phyloP scores from a whole-genome alignment of 2,888 invertebrate genomes.

The Cryptops parisi region DNA sequence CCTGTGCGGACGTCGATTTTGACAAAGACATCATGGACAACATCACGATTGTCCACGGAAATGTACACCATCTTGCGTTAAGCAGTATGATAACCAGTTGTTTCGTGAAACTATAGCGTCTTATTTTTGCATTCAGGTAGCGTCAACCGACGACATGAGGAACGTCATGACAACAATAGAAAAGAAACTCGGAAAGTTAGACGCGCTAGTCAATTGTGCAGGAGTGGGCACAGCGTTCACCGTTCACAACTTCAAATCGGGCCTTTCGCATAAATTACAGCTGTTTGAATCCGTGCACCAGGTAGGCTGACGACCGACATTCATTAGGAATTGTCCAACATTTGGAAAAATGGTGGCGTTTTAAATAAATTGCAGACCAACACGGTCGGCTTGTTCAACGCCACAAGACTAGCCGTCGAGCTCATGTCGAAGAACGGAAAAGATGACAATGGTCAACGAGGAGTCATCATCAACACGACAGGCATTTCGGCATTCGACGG shows the following conservation, averaged over 20 bases:
- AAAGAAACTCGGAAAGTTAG: slow-evolving; percentile 66
- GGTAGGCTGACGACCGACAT: too few species aligned
- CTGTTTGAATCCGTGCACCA: too few species aligned
- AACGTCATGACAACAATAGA: slow-evolving; percentile 54
- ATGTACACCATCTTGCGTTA: too few species aligned
- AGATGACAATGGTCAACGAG: slow-evolving; percentile 68
- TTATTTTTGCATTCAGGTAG: slow-evolving; percentile 42
- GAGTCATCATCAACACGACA: slow-evolving; percentile 89
- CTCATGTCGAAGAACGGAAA: slow-evolving; percentile 70
- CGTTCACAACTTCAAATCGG: slow-evolving; percentile 76
- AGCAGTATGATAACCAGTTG: too few species aligned
- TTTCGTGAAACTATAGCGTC: too few species aligned
- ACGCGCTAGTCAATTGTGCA: slow-evolving; percentile 87
- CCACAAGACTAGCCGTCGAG: slow-evolving; percentile 64
- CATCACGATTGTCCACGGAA: too few species aligned
- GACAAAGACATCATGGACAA: slow-evolving; percentile 53
- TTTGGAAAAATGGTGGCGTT: too few species aligned
- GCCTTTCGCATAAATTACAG: slow-evolving; percentile 50
- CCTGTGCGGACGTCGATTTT: slow-evolving; percentile 62
- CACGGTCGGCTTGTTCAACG: slow-evolving; percentile 72
- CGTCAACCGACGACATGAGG: slow-evolving; percentile 63
- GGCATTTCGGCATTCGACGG: slow-evolving; percentile 93
- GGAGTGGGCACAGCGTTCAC: slow-evolving; percentile 76
- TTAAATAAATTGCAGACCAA: slow-evolving; percentile 38
- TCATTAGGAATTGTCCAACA: too few species aligned